phyloP scores from a whole-genome alignment of 2,113 vertebrate species.

The Platysteira castanea region DNA sequence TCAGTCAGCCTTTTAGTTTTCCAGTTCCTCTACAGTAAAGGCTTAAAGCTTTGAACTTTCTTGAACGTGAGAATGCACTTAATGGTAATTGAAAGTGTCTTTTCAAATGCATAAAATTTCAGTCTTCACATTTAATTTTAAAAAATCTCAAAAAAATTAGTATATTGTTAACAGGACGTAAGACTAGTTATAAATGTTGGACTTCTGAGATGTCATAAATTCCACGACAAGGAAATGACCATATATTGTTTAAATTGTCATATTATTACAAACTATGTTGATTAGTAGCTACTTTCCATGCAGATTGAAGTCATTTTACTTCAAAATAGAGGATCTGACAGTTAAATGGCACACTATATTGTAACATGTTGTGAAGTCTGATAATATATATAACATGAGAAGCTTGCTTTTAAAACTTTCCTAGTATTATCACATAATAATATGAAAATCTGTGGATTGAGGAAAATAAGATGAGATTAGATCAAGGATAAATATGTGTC shows the following conservation, averaged over 20 bases:
- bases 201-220: conserved; percentile 8
- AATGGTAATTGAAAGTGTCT: conserved; percentile 57
- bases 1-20: conserved; percentile 4
- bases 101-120: conserved; percentile 55
- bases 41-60: conserved; percentile 41
- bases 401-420: not conserved
- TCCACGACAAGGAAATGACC: conserved; percentile 47
- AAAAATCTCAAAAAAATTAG: conserved; percentile 23
- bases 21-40: not conserved
- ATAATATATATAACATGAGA: not conserved
- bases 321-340: not conserved
- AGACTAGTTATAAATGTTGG: conserved; percentile 15
- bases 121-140: conserved; percentile 30
- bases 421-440: not conserved
- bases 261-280: conserved; percentile 46
- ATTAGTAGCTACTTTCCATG: not conserved
- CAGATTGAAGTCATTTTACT: not conserved
- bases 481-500: not conserved
- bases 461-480: not conserved
- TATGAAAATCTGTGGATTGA: not conserved
- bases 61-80: conserved; percentile 44
- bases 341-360: not conserved
- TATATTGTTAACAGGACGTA: not conserved
- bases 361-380: not conserved
- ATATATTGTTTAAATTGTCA: conserved; percentile 46